These are phyloP conservation scores for Melolontha melolontha DNA, from an alignment of 2,888 invertebrate species.

Conservation along the genomic window DNA sequence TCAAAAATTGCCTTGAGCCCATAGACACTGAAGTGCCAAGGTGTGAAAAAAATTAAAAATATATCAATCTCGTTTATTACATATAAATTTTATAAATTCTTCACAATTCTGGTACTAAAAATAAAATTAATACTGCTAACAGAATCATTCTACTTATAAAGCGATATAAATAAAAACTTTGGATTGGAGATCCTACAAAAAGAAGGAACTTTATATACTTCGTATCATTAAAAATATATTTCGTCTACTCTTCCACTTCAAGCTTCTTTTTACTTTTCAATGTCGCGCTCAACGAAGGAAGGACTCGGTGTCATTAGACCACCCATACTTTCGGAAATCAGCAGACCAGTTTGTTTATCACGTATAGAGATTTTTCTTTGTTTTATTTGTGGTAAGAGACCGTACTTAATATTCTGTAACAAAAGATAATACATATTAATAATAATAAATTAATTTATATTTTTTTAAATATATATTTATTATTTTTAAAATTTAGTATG, in stretches of 20 bases:
- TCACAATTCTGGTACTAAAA: too few relatives aligned
- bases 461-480: background rate
- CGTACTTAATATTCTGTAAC: conserved; percentile 66
- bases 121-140: background rate
- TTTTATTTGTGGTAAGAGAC: conserved; percentile 67
- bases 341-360: conserved; percentile 65
- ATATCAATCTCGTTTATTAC: too few relatives aligned
- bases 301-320: conserved; percentile 44
- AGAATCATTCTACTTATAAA: background rate
- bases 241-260: background rate
- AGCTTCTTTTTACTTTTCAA: conserved; percentile 27
- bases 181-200: conserved; percentile 19
- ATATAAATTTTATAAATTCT: too few relatives aligned
- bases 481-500: background rate
- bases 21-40: too few relatives aligned
- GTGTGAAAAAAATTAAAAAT: too few relatives aligned
- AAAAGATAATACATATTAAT: conserved; percentile 22
- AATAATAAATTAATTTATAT: background rate
- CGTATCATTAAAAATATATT: background rate
- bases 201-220: conserved; percentile 18
- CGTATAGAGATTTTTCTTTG: conserved; percentile 65
- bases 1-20: too few relatives aligned
- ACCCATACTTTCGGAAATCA: conserved; percentile 65
- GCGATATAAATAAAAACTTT: conserved; percentile 30
- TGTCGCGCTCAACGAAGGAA: conserved; percentile 39